phyloP scores from a whole-genome alignment of 2,888 invertebrate genomes.

The Portevinia maculata region DNA sequence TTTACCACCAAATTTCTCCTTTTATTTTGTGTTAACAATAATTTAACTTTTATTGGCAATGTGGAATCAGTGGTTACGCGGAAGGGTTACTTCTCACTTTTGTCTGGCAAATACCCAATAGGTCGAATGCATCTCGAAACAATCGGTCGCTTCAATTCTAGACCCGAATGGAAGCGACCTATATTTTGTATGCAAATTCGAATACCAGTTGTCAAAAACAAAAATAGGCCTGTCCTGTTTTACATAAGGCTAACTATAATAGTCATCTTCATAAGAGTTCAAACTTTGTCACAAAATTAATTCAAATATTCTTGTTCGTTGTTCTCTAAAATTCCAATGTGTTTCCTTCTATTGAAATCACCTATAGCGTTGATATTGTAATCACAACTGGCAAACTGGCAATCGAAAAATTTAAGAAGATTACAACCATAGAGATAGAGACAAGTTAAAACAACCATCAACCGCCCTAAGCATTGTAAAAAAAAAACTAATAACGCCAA shows the following conservation, averaged over 20 bases:
- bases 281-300: background rate
- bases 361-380: background rate
- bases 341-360: background rate
- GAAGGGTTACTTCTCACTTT: too few species aligned
- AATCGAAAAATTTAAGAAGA: slow-evolving; percentile 29
- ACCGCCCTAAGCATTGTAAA: slow-evolving; percentile 30
- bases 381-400: background rate
- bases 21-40: too few species aligned
- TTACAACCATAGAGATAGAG: slow-evolving; percentile 6
- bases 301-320: background rate
- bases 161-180: too few species aligned
- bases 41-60: too few species aligned
- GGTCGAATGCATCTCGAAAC: too few species aligned
- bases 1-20: too few species aligned
- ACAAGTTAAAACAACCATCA: slow-evolving; percentile 7
- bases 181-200: too few species aligned
- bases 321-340: background rate
- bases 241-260: background rate
- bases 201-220: too few species aligned
- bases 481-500: slow-evolving; percentile 43
- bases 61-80: too few species aligned
- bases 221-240: too few species aligned
- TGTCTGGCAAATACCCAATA: too few species aligned
- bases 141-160: too few species aligned
- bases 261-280: background rate